These are phyloP conservation scores for Ormyrus thymus DNA, from an alignment of 2,888 invertebrate genomes.

Conservation along the genomic window DNA sequence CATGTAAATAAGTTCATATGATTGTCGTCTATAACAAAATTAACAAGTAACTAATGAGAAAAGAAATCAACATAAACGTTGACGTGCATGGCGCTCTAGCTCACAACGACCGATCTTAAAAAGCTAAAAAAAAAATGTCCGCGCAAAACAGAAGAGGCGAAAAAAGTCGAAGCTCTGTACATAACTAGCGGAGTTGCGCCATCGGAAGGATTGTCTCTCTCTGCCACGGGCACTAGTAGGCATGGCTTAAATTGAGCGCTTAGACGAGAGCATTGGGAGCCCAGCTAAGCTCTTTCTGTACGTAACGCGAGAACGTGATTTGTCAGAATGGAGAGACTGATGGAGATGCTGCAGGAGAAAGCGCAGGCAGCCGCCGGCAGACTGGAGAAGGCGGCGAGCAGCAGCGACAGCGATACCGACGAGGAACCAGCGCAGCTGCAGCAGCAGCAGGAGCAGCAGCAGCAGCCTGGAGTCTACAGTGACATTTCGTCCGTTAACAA, in stretches of 20 bases:
- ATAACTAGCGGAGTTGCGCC: too few relatives aligned
- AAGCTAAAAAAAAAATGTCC: too few relatives aligned
- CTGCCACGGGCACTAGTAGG: slow-evolving; percentile 14
- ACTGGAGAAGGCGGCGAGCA: not conserved
- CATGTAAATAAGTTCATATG: too few relatives aligned
- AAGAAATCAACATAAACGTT: too few relatives aligned
- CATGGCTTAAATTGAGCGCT: slow-evolving; percentile 39
- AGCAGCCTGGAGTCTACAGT: slow-evolving; percentile 44
- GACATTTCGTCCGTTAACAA: slow-evolving; percentile 12
- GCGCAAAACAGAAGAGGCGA: too few relatives aligned
- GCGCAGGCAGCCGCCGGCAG: slow-evolving; percentile 56
- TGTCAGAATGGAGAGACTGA: slow-evolving; percentile 73
- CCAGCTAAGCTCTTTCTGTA: not conserved
- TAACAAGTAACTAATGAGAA: too few relatives aligned
- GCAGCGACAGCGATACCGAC: slow-evolving; percentile 28
- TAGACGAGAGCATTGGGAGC: not conserved
- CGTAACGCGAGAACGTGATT: slow-evolving; percentile 70
- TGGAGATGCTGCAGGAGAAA: slow-evolving; percentile 69
- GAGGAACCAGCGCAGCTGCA: not conserved
- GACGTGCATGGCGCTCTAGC: too few relatives aligned
- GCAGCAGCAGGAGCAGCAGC: slow-evolving; percentile 9
- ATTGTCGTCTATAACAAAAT: too few relatives aligned
- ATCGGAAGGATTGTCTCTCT: slow-evolving; percentile 41
- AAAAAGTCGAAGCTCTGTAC: too few relatives aligned
- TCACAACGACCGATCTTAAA: too few relatives aligned